Conservation (phyloP, 1,140 invertebrate species). For the Zaprionus lachaisei region DNA sequence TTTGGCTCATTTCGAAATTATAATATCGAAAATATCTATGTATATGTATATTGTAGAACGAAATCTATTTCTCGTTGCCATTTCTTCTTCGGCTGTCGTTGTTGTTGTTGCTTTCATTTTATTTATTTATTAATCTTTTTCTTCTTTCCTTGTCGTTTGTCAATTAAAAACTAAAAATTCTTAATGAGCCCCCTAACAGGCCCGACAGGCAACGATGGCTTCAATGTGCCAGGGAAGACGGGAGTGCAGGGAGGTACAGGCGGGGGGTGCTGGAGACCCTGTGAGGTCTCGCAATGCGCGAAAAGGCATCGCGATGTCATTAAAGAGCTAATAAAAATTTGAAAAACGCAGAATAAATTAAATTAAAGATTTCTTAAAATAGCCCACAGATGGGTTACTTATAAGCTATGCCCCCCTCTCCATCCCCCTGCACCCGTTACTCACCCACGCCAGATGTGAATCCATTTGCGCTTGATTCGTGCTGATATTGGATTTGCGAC, state of each 20-base stretch:
- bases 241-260: not conserved
- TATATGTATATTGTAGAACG: conserved; percentile 4
- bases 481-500: conserved; percentile 35
- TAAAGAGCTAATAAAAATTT: conserved; percentile 73
- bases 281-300: conserved; percentile 37
- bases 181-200: conserved; percentile 79
- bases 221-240: not conserved
- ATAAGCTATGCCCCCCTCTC: conserved; percentile 12
- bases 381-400: conserved; percentile 28
- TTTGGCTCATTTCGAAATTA: conserved; percentile 50
- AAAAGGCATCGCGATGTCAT: conserved; percentile 71
- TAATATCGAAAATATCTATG: conserved; percentile 33
- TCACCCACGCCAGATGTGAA: conserved; percentile 3
- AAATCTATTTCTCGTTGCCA: conserved; percentile 29
- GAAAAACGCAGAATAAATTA: conserved; percentile 32
- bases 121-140: conserved; percentile 44
- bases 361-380: conserved; percentile 47
- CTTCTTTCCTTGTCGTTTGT: conserved; percentile 48
- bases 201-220: conserved; percentile 32
- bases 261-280: not conserved
- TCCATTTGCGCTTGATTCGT: conserved; percentile 4
- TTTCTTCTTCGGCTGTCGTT: conserved; percentile 12
- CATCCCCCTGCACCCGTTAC: no score
- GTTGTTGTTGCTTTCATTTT: conserved; percentile 28
- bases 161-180: conserved; percentile 78